phyloP scores from a whole-genome alignment of 1,140 invertebrate genomes.

The Brachionus calyciflorus region DNA sequence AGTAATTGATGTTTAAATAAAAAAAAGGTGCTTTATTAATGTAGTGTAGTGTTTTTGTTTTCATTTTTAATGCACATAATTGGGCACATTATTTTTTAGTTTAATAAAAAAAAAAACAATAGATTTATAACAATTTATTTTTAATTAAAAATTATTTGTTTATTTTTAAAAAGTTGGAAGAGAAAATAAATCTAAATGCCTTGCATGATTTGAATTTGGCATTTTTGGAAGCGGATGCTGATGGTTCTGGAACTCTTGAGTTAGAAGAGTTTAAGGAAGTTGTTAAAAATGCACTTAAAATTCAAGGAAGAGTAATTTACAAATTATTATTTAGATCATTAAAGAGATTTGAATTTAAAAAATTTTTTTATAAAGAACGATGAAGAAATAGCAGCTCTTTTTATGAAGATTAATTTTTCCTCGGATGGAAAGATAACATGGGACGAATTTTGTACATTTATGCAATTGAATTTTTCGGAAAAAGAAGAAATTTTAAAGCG shows the following conservation, averaged over 20 bases:
- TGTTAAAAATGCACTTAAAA: constrained; percentile 50
- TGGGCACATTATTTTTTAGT: no score
- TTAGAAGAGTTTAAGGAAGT: constrained; percentile 57
- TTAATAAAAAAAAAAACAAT: no score
- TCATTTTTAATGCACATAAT: no score
- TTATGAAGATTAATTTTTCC: constrained; percentile 61
- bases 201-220: constrained; percentile 57
- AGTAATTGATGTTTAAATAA: constrained; percentile 43
- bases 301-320: constrained; percentile 22
- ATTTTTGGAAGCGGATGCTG: constrained; percentile 55
- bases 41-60: neutral
- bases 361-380: constrained; percentile 50
- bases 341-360: neutral
- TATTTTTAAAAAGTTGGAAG: constrained; percentile 57
- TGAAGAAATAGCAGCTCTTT: constrained; percentile 57
- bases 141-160: no score
- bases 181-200: constrained; percentile 58
- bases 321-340: neutral
- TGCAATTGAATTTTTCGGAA: constrained; percentile 60
- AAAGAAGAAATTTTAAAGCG: constrained; percentile 55
- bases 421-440: constrained; percentile 57
- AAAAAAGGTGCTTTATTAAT: constrained; percentile 47
- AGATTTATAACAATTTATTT: no score
- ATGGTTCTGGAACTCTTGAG: constrained; percentile 55
- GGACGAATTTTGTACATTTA: constrained; percentile 62